Conservation (phyloP, 1,140 invertebrate species). For the Theocolax elegans region DNA sequence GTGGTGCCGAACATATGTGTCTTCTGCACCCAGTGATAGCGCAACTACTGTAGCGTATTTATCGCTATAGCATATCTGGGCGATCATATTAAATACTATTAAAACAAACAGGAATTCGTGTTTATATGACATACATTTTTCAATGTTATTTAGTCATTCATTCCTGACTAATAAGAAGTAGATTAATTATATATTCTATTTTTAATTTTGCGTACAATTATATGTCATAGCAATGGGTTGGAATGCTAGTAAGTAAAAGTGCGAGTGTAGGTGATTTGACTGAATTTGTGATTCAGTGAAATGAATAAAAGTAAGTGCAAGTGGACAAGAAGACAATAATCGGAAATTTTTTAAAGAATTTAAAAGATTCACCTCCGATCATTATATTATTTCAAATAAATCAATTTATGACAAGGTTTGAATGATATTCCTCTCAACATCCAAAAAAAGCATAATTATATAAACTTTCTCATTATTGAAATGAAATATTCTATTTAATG, state of each 20-base stretch:
- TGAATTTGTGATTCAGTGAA: background rate
- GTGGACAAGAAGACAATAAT: too few species aligned
- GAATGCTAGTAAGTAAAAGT: background rate
- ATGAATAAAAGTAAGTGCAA: background rate
- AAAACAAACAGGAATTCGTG: background rate
- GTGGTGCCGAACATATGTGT: conserved; percentile 95
- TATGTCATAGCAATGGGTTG: background rate
- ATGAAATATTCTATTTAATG: too few species aligned
- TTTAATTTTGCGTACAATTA: conserved; percentile 6
- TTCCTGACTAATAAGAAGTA: conserved; percentile 39
- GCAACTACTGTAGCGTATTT: conserved; percentile 78
- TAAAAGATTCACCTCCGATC: too few species aligned
- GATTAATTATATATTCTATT: conserved; percentile 20
- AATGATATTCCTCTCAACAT: too few species aligned
- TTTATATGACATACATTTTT: background rate
- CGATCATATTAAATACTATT: too few species aligned
- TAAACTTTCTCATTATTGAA: too few species aligned
- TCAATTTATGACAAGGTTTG: too few species aligned
- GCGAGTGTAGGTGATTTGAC: background rate
- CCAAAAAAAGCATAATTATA: too few species aligned
- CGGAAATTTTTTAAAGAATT: too few species aligned
- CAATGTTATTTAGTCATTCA: conserved; percentile 34
- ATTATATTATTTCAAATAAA: too few species aligned
- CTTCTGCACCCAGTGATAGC: conserved; percentile 88
- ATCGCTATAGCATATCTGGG: conserved; percentile 62